Conservation (phyloP, 2,888 invertebrate species). For the Limenitis camilla region DNA sequence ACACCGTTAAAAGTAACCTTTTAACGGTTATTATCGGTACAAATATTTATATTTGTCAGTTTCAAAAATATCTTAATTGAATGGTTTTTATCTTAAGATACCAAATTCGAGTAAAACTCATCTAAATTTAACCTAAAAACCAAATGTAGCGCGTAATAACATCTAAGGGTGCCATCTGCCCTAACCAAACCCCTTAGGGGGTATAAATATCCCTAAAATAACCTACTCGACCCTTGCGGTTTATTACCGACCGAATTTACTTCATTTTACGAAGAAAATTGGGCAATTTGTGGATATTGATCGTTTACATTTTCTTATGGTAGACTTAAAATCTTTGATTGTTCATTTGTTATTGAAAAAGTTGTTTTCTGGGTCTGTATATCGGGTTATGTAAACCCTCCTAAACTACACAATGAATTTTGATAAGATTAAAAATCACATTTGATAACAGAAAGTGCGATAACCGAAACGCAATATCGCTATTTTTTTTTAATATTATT, state of each 20-base stretch:
- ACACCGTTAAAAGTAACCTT: background rate
- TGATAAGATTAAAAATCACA: no score
- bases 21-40: background rate
- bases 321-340: no score
- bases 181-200: conserved; percentile 4
- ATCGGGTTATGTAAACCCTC: no score
- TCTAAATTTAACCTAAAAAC: conserved; percentile 1
- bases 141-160: background rate
- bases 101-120: background rate
- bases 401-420: no score
- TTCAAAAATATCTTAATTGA: background rate
- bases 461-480: no score
- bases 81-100: background rate
- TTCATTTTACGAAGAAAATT: no score
- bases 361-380: no score
- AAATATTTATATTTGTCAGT: background rate
- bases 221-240: conserved; percentile 1
- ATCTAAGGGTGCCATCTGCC: conserved; percentile 5
- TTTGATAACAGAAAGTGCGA: no score
- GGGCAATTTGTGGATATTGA: background rate
- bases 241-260: no score
- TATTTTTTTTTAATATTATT: no score
- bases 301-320: no score
- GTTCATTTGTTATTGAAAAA: no score
- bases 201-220: conserved; percentile 5